Conservation (phyloP, 2,113 vertebrate genomes). For the Eidolon helvum region DNA sequence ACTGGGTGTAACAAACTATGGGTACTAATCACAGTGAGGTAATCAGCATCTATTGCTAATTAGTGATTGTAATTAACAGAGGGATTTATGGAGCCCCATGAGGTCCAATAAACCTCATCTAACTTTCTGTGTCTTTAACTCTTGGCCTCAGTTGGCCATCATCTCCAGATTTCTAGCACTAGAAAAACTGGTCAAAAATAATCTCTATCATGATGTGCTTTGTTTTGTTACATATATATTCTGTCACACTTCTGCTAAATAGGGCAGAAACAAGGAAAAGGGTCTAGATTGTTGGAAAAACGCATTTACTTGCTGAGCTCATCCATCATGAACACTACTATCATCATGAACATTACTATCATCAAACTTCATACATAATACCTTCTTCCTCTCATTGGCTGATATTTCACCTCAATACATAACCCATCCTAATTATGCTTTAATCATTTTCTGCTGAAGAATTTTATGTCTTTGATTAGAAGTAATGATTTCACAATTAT, state of each 20-base stretch:
- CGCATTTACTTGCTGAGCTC: not conserved
- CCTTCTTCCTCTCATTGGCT: slow-evolving; percentile 7
- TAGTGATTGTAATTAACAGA: not conserved
- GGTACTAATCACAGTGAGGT: not conserved
- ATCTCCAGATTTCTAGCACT: not conserved
- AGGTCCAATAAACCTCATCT: not conserved
- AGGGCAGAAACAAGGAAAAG: not conserved
- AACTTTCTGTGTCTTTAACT: not conserved
- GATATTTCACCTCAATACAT: slow-evolving; percentile 21
- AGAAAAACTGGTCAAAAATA: not conserved
- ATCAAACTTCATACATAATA: not conserved
- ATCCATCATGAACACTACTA: not conserved
- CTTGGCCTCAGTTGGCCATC: not conserved
- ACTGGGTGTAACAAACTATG: not conserved
- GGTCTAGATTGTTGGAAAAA: not conserved
- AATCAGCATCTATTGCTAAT: not conserved
- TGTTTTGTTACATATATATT: not conserved
- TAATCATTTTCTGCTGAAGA: slow-evolving; percentile 39
- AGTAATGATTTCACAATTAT: slow-evolving; percentile 42
- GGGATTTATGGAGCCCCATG: not conserved
- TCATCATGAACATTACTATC: not conserved
- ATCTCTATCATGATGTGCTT: not conserved
- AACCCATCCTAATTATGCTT: slow-evolving; percentile 21
- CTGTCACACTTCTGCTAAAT: not conserved
- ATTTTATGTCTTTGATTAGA: slow-evolving; percentile 48